Conservation (phyloP, 2,888 invertebrate genomes). For the Chrysina gloriosa region DNA sequence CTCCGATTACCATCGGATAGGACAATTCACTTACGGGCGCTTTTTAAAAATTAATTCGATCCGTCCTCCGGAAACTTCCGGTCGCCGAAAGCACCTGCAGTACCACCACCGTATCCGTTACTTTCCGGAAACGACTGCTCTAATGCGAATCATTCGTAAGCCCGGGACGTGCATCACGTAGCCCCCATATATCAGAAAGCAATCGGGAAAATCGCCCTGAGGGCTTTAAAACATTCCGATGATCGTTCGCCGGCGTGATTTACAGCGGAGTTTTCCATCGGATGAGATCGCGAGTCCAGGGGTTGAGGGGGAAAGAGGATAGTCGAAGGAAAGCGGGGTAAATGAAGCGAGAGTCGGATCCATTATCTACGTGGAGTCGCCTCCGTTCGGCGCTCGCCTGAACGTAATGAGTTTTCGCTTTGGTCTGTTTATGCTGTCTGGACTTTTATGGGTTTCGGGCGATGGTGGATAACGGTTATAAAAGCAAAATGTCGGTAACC, state of each 20-base stretch:
- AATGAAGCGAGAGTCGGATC: not conserved
- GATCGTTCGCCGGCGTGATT: slow-evolving; percentile 60
- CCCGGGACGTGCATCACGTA: slow-evolving; percentile 61
- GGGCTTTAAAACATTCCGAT: slow-evolving; percentile 65
- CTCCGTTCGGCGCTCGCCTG: not conserved
- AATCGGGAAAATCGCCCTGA: slow-evolving; percentile 64
- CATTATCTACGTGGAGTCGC: slow-evolving; percentile 14
- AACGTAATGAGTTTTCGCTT: slow-evolving; percentile 18
- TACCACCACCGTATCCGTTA: too few species aligned
- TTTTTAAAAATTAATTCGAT: slow-evolving; percentile 41
- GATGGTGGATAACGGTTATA: too few species aligned
- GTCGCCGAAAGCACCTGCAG: not conserved
- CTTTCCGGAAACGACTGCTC: too few species aligned
- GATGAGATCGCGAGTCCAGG: not conserved
- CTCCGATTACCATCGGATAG: not conserved
- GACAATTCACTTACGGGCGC: slow-evolving; percentile 11
- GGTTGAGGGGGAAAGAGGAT: not conserved
- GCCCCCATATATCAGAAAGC: slow-evolving; percentile 65
- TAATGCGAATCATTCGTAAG: slow-evolving; percentile 65
- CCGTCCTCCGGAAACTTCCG: slow-evolving; percentile 15
- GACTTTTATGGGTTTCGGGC: too few species aligned
- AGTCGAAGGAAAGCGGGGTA: not conserved
- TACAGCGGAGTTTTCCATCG: slow-evolving; percentile 57
- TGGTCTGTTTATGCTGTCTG: slow-evolving; percentile 10
- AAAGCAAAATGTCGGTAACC: too few species aligned